Conservation (phyloP, 2,888 invertebrate species). For the Papilio elwesi region DNA sequence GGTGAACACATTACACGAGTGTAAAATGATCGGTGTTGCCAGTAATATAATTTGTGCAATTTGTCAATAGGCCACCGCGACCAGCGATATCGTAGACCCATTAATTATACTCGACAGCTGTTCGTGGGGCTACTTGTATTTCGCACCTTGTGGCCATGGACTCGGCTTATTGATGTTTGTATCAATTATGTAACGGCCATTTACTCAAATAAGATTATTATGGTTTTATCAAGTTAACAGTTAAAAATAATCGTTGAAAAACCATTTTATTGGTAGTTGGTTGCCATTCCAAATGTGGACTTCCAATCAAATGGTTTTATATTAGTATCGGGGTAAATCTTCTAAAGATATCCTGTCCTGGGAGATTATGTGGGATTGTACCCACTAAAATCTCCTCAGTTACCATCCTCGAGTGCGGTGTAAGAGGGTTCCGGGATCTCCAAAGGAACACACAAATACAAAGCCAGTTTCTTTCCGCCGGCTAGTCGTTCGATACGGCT, state of each 20-base stretch:
- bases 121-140: slow-evolving; percentile 26
- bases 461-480: background rate
- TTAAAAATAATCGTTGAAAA: no score
- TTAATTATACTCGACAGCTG: slow-evolving; percentile 25
- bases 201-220: no score
- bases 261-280: no score
- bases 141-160: slow-evolving; percentile 20
- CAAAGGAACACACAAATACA: background rate
- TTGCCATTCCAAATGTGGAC: no score
- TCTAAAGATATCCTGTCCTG: no score
- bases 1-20: background rate
- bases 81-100: background rate
- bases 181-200: background rate
- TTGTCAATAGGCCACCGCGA: slow-evolving; percentile 15
- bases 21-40: slow-evolving; percentile 20
- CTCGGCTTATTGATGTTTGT: slow-evolving; percentile 3
- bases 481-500: background rate
- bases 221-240: no score
- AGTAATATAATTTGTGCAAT: slow-evolving; percentile 28
- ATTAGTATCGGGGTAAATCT: no score
- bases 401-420: no score
- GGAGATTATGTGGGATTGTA: no score
- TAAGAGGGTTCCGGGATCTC: no score
- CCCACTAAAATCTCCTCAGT: no score
- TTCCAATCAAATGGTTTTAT: no score